phyloP scores from a whole-genome alignment of 2,797 vertebrate species.

The Phalanger gymnotis region DNA sequence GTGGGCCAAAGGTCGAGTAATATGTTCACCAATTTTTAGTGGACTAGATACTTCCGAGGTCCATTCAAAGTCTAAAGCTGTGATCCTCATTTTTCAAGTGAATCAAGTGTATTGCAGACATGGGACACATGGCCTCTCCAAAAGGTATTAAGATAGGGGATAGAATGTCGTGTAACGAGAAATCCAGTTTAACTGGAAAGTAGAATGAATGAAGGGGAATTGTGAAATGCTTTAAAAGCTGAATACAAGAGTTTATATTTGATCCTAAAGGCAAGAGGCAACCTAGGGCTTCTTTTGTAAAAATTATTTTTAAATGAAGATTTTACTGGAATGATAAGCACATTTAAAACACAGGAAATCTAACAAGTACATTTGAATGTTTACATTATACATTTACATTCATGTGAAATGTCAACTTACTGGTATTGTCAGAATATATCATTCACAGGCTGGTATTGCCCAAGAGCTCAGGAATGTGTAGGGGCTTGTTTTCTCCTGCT shows the following conservation, averaged over 20 bases:
- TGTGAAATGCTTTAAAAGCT: not conserved
- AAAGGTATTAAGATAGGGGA: too few relatives aligned
- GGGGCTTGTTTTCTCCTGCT: not conserved
- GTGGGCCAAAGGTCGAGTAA: not conserved
- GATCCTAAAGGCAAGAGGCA: too few relatives aligned
- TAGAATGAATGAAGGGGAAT: not conserved
- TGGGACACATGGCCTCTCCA: not conserved
- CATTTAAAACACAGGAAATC: slow-evolving; percentile 77
- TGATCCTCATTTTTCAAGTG: not conserved
- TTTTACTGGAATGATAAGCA: slow-evolving; percentile 78
- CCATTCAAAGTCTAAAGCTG: not conserved
- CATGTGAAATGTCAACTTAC: slow-evolving; percentile 64
- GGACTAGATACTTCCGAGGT: not conserved
- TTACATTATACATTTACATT: slow-evolving; percentile 77
- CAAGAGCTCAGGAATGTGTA: not conserved
- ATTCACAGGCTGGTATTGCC: not conserved
- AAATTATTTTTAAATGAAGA: slow-evolving; percentile 67
- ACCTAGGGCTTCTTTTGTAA: too few relatives aligned
- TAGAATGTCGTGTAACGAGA: not conserved
- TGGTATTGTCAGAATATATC: not conserved
- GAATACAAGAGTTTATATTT: not conserved
- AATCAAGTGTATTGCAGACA: not conserved
- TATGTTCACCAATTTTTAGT: not conserved
- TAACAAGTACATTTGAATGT: slow-evolving; percentile 79
- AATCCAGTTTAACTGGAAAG: not conserved